phyloP scores from a whole-genome alignment of 2,797 vertebrate genomes.

The Ctenochaetus hawaiiensis region DNA sequence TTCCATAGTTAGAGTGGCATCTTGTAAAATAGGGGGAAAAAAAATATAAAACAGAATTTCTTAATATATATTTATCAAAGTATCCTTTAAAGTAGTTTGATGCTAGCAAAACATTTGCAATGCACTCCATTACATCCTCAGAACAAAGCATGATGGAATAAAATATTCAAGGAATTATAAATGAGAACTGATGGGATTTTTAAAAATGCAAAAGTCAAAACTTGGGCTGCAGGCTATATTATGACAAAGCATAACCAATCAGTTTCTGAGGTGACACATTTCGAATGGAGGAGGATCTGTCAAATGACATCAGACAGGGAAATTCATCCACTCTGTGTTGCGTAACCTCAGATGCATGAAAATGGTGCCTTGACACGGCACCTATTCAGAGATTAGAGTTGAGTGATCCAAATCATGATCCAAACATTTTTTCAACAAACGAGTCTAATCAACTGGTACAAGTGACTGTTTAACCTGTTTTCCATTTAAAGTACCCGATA shows the following conservation, averaged over 20 bases:
- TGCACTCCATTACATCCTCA: conserved; percentile 39
- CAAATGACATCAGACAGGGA: conserved; percentile 24
- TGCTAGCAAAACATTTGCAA: conserved; percentile 47
- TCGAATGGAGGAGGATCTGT: conserved; percentile 23
- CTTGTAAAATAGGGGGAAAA: not conserved
- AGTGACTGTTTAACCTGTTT: not conserved
- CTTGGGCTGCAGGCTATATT: conserved; percentile 47
- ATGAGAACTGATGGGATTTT: conserved; percentile 69
- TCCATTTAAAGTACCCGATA: conserved; percentile 1
- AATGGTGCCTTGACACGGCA: not conserved
- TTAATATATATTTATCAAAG: conserved; percentile 14
- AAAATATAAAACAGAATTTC: conserved; percentile 31
- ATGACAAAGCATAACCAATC: conserved; percentile 56
- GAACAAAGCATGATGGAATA: conserved; percentile 61
- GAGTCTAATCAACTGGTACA: not conserved
- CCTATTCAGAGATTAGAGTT: not conserved
- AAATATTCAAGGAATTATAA: conserved; percentile 69
- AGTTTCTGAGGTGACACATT: conserved; percentile 41
- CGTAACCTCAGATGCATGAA: not conserved
- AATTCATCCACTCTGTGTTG: conserved; percentile 20
- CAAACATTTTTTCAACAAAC: not conserved
- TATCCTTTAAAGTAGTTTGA: conserved; percentile 32
- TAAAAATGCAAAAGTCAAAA: conserved; percentile 66
- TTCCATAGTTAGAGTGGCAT: conserved; percentile 17
- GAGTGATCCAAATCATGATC: conserved; percentile 1